A percentile compares a stretch with the other conserved stretches of the same genome.
Evolutionary conservation across 2,888 invertebrate species (phyloP).

Genomic region (Girardia tigrina): DNA sequence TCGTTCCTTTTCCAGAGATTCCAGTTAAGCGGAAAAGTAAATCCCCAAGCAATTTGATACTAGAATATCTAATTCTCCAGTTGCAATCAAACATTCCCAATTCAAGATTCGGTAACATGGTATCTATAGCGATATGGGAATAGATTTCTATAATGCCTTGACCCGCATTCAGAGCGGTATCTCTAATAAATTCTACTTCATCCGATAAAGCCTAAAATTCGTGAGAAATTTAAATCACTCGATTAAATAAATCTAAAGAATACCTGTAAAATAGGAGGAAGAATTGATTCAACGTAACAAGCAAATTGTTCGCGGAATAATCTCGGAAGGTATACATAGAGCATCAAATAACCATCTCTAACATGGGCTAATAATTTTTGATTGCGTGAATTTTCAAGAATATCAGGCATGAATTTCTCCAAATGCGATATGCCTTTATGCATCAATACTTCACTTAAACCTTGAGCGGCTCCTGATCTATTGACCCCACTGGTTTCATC

Average conservation of each 20-base stretch:
- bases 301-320: slow-evolving; percentile 88
- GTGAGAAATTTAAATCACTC: no score
- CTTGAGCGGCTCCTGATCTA: slow-evolving; percentile 77
- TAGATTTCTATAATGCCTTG: slow-evolving; percentile 89
- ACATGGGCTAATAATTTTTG: slow-evolving; percentile 75
- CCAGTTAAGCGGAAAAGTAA: slow-evolving; percentile 70
- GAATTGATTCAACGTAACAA: slow-evolving; percentile 85
- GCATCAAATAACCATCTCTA: slow-evolving; percentile 98
- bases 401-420: slow-evolving; percentile 89
- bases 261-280: slow-evolving; percentile 85
- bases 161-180: slow-evolving; percentile 86
- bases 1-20: slow-evolving; percentile 77
- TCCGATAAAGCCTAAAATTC: slow-evolving; percentile 95
- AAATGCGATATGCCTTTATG: slow-evolving; percentile 85
- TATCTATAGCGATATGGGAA: slow-evolving; percentile 79
- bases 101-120: slow-evolving; percentile 71
- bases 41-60: slow-evolving; percentile 85
- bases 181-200: slow-evolving; percentile 93
- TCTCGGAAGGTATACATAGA: slow-evolving; percentile 97
- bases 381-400: slow-evolving; percentile 79
- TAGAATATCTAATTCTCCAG: slow-evolving; percentile 83
- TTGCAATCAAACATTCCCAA: slow-evolving; percentile 84
- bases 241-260: no score
- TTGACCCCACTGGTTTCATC: slow-evolving; percentile 88
- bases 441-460: slow-evolving; percentile 89